Base-by-base conservation (phyloP, 1,140 invertebrate species). In the Drosophila orena region DNA sequence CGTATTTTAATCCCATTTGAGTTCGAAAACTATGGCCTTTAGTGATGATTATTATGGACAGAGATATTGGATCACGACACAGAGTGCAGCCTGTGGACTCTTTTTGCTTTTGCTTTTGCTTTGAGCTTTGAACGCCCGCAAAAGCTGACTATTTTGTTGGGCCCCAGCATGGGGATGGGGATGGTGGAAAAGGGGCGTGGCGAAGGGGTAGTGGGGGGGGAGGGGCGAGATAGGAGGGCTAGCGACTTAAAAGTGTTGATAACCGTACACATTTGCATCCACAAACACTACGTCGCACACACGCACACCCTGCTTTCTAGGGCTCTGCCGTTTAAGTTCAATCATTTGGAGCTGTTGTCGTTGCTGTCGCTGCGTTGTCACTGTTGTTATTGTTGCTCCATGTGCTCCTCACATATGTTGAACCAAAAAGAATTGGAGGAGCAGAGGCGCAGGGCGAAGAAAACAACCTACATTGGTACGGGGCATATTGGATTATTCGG, bases 171-270 rank as follows among this genome's bases (percentile, higher is more conserved):
- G 10, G 6, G 30, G 30, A 7, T 4, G 0, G 37, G 37, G 30
- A 14, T 1, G 12, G n/a, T n/a, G 12, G 22, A 8, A 3, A 20
- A 4, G 15, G 5, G 27, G 22, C 30, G 7, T 30, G 30, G 7
- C 30, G 8, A 24, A 27, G 44, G 54, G 14, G 34, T 24, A 24
- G 22, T n/a, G n/a, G n/a, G 17, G 17, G 46, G n/a, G 10, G 20
- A 37, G 47, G 30, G 38, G 12, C 10, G 34, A 37, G 52, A 52
- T 74, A 60, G 75, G 50, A 73, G 58, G 58, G 64, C 42, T 75
- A 43, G 46, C 66, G 68, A 84, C 68, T 69, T 77, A 83, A 79
- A 85, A 85, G 77, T 86, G 81, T 85, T 85, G 81, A 85, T 86
- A 85, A 80, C 85, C 77, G 81, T 34, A 59, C 53, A 70, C 40